Base-by-base conservation (phyloP, 2,888 invertebrate genomes). In the Caenorhabditis sp. region DNA sequence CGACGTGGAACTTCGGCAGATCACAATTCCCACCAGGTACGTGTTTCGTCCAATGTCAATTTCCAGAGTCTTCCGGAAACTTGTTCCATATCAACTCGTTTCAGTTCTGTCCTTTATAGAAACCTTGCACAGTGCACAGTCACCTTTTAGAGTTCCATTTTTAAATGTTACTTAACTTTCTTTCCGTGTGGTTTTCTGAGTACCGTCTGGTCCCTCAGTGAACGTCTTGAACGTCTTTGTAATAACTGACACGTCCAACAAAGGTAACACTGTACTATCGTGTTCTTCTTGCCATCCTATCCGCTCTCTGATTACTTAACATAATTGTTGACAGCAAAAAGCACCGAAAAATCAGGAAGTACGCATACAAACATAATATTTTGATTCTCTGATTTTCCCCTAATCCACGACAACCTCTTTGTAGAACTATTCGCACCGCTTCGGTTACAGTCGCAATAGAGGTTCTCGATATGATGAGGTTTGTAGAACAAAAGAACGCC, bases 391-490 rank as follows among this genome's bases (percentile, higher is more conserved):
- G 51, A 13, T 47, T 32, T 2, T 2, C 13, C n/a, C 9, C 5
- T 13, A 76, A 76, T 76, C 76, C 67, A 76, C 67, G 67, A 61
- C 53, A 69, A 77, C 77, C 68, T 78, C 61, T 65, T 72, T 83
- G 47, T 81, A 72, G 83, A 80, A 80, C 62, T 83, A 83, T 80
- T 76, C 76, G 67, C 80, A 83, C 74, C 83, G 83, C 80, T 79
- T 74, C 76, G 83, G 83, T 71, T 71, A 68, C 78, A 81, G 77
- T 71, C 78, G 78, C 74, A 76, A 72, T 84, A 79, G 77, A 81
- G 74, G 84, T 74, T 80, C 80, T 79, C 82, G 77, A 78, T 82
- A 82, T 78, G 82, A 82, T 72, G 82, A 82, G 82, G 82, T 82
- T 82, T 68, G 82, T 82, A 68, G 74, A 61, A 71, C 53, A 32